A percentile compares a stretch with the other conserved stretches of the same genome.
phyloP scores from a whole-genome alignment of 92 coral and sea anemone species.

The Porites rus region DNA sequence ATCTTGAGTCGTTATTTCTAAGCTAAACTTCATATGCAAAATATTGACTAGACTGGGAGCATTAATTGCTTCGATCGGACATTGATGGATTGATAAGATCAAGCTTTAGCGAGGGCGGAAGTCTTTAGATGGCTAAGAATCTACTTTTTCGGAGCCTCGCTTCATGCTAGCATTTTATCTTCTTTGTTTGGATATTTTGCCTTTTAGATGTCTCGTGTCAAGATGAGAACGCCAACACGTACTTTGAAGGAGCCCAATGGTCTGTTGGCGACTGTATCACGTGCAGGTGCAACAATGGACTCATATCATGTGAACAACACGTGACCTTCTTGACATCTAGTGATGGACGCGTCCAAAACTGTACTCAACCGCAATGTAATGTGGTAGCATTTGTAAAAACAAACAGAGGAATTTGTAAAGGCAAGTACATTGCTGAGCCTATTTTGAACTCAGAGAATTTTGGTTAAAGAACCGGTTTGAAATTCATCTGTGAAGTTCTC shows the following conservation, averaged over 20 bases:
- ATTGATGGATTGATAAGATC: too few species aligned
- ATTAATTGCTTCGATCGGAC: too few species aligned
- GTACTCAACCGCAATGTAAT: conserved; percentile 8
- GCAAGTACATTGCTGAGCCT: neutral
- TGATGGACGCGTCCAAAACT: neutral
- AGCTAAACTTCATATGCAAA: too few species aligned
- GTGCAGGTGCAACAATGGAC: conserved; percentile 22
- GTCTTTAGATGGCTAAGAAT: too few species aligned
- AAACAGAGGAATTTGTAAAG: conserved; percentile 22
- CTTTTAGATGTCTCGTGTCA: conserved; percentile 20
- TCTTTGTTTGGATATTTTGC: neutral
- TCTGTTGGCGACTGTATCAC: conserved; percentile 25
- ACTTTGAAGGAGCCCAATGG: conserved; percentile 54
- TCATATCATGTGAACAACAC: conserved; percentile 13
- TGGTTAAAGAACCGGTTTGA: too few species aligned
- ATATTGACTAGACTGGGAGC: too few species aligned
- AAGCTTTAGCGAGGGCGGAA: too few species aligned
- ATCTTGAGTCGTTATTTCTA: too few species aligned
- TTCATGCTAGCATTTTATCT: neutral
- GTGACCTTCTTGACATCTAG: conserved; percentile 6
- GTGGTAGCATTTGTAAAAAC: conserved; percentile 4
- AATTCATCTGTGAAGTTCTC: too few species aligned
- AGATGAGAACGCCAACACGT: conserved; percentile 34
- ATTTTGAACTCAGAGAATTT: neutral
- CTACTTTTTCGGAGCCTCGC: neutral